Conservation (phyloP, 2,888 invertebrate species). For the Phyllotreta striolata region DNA sequence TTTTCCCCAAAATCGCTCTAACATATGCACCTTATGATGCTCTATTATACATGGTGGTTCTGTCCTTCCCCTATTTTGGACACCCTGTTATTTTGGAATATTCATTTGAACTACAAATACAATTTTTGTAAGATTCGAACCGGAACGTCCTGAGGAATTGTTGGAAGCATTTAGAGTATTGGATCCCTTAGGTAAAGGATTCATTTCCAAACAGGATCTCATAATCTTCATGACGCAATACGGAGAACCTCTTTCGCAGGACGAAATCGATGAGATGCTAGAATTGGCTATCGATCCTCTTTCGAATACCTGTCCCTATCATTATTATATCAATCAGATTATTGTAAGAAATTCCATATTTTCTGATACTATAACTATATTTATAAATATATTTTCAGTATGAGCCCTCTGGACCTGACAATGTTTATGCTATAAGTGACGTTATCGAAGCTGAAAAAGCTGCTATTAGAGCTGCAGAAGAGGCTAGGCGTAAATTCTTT, state of each 20-base stretch:
- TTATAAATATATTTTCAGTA: constrained; percentile 36
- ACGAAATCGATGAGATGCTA: constrained; percentile 93
- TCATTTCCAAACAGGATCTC: constrained; percentile 77
- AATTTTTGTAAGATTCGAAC: constrained; percentile 73
- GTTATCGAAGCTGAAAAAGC: constrained; percentile 48
- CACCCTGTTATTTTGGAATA: neutral
- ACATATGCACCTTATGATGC: too few relatives aligned
- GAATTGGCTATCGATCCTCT: constrained; percentile 83
- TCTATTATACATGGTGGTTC: too few relatives aligned
- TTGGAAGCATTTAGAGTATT: constrained; percentile 84
- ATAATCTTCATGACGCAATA: constrained; percentile 86
- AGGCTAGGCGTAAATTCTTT: constrained; percentile 8
- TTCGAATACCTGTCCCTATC: constrained; percentile 82
- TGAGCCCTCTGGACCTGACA: constrained; percentile 45
- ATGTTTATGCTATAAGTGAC: constrained; percentile 48
- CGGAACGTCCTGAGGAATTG: constrained; percentile 83
- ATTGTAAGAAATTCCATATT: constrained; percentile 67
- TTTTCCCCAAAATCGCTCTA: too few relatives aligned
- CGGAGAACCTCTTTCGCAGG: constrained; percentile 89
- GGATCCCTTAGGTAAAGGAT: constrained; percentile 80
- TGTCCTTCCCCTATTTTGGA: neutral
- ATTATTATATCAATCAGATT: constrained; percentile 85
- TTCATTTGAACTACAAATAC: constrained; percentile 1
- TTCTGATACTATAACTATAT: neutral
- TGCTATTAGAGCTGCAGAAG: constrained; percentile 2